These are phyloP conservation scores for Cuniculus paca DNA, from an alignment of 2,797 vertebrate species.

Conservation along the genomic window DNA sequence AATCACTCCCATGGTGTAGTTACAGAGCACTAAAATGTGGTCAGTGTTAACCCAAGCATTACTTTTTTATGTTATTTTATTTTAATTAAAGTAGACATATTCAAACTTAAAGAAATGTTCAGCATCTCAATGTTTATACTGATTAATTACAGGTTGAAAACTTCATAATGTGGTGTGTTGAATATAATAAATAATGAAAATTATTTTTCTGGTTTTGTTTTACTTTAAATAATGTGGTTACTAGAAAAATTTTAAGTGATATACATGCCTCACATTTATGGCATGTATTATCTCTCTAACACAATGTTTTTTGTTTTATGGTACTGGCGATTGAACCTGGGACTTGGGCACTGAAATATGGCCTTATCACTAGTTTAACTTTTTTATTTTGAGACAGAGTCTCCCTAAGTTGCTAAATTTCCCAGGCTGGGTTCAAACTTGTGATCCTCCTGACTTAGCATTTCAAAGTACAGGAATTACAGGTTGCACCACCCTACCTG, in stretches of 20 bases:
- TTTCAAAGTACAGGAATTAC: background rate
- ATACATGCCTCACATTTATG: background rate
- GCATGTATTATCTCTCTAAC: background rate
- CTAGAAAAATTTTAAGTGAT: background rate
- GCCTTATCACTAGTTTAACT: background rate
- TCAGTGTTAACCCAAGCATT: background rate
- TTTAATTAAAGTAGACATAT: background rate
- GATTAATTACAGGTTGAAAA: slow-evolving; percentile 6
- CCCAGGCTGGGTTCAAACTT: background rate
- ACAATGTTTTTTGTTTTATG: background rate
- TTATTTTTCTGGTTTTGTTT: background rate
- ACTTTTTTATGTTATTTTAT: background rate
- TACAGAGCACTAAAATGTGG: background rate
- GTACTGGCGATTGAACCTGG: background rate
- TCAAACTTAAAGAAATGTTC: background rate
- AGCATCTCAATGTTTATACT: background rate
- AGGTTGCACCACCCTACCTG: background rate
- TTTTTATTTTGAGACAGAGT: background rate
- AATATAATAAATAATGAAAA: background rate
- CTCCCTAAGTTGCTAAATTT: background rate
- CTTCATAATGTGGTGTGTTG: background rate
- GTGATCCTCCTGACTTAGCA: background rate
- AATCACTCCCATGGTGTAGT: background rate
- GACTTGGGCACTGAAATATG: background rate
- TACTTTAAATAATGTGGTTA: background rate